Evolutionary conservation across 2,888 invertebrate species (phyloP), one percentile per base, ranked within the genome.

Genomic region (Campoplex nolae): DNA sequence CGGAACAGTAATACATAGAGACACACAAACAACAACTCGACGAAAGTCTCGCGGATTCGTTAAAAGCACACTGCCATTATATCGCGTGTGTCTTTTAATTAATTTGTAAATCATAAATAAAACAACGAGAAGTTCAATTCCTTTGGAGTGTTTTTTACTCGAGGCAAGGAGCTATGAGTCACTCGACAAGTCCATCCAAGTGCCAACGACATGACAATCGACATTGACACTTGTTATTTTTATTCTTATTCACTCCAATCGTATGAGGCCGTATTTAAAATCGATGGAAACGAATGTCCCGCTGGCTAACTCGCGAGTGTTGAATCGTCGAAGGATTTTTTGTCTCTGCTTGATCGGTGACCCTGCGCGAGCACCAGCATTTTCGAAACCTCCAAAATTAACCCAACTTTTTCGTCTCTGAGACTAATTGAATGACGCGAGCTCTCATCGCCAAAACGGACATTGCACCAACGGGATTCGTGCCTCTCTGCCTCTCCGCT

Each of bases 401-500:
- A 62, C 7, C 62, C 2, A 62, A 62, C 62, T 6, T 62, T 13
- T 62, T 62, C 8, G 62, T 6, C 16, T 62, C 16, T 6, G 16
- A 6, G 7, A 62, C 18, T 13, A 13, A 54, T 9, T 13, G n/a
- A 4, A 54, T 32, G 45, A 68, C 42, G 45, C 42, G 45, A 68
- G 58, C 42, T 68, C n/a, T 54, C 67, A 9, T 42, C 67, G 11
- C 2, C 45, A 51, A 71, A 62, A 23, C 38, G 65, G 13, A 80
- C 23, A 62, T 79, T 83, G 74, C 28, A 54, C 32, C 80, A 16
- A 2, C 83, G 45, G 70, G 42, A 45, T 8, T 32, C 32, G 74
- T 77, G 68, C 35, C 56, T 56, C 42, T 3, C 4, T 6, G 38
- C 38, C 6, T 38, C 38, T 38, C 54, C 18, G 23, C 23, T 23